These are phyloP conservation scores for Solen grandis DNA, from an alignment of 1,140 invertebrate genomes.

Conservation along the genomic window DNA sequence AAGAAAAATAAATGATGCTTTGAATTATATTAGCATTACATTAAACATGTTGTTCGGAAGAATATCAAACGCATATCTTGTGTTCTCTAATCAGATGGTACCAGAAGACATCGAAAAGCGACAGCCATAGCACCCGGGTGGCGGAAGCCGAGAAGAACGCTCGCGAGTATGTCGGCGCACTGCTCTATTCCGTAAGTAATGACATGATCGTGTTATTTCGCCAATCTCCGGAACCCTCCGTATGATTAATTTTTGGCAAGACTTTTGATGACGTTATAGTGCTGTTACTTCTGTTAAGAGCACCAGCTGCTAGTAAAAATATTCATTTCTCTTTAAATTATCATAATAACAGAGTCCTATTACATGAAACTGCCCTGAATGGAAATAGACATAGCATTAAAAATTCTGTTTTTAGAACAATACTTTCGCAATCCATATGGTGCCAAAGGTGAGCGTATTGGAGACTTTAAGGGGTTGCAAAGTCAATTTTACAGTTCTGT, in stretches of 20 bases:
- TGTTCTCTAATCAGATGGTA: constrained; percentile 31
- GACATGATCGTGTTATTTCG: neutral
- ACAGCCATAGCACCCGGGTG: constrained; percentile 1
- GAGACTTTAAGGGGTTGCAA: too few relatives aligned
- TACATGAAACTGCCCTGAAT: neutral
- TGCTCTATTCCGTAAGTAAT: constrained; percentile 26
- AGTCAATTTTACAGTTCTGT: too few relatives aligned
- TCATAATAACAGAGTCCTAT: neutral
- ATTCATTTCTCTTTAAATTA: neutral
- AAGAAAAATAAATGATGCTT: neutral
- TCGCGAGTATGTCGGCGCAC: constrained; percentile 4
- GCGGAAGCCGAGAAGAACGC: neutral
- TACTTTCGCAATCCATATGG: too few relatives aligned
- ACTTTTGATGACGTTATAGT: neutral
- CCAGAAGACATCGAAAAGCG: neutral
- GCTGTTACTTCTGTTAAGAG: neutral
- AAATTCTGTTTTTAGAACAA: too few relatives aligned
- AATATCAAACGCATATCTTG: neutral
- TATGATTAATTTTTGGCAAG: neutral
- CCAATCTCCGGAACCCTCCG: too few relatives aligned
- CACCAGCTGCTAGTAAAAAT: too few relatives aligned
- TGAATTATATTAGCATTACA: neutral
- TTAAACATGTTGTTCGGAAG: neutral
- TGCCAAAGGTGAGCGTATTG: too few relatives aligned
- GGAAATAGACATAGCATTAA: too few relatives aligned